These are phyloP conservation scores for Paracanthobrama guichenoti DNA, from an alignment of 2,113 vertebrate species.

Conservation along the genomic window DNA sequence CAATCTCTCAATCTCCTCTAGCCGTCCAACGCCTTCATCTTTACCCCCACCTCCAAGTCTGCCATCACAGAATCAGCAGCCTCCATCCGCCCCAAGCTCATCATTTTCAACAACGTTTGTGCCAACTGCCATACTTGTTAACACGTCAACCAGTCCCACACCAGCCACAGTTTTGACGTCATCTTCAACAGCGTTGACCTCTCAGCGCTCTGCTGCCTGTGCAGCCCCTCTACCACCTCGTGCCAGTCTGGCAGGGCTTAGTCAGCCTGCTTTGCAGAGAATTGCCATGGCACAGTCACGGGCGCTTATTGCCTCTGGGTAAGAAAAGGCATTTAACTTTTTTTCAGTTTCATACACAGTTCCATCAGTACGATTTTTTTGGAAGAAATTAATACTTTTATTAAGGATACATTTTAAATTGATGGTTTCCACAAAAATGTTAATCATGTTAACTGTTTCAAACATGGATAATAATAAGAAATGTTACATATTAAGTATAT, in stretches of 20 bases:
- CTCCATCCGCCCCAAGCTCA: conserved; percentile 66
- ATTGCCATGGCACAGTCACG: conserved; percentile 92
- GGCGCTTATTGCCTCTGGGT: conserved; percentile 92
- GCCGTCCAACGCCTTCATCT: conserved; percentile 67
- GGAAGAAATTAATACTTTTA: not conserved
- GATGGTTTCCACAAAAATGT: not conserved
- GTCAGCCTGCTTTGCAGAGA: conserved; percentile 83
- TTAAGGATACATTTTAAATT: not conserved
- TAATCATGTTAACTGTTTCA: not conserved
- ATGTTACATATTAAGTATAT: not conserved
- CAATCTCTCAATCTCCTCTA: conserved; percentile 65
- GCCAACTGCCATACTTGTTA: conserved; percentile 71
- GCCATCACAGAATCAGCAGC: conserved; percentile 59
- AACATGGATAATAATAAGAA: not conserved
- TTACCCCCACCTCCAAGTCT: conserved; percentile 66
- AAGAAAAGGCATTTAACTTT: conserved; percentile 63
- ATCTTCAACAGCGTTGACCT: conserved; percentile 62
- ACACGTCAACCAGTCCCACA: conserved; percentile 67
- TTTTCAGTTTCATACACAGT: not conserved
- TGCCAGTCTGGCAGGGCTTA: conserved; percentile 82
- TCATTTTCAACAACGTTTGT: conserved; percentile 70
- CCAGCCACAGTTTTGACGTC: conserved; percentile 72
- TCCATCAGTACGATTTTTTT: too few relatives aligned
- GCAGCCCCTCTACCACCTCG: conserved; percentile 75
- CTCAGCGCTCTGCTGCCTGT: conserved; percentile 61